Evolutionary conservation across 2,888 invertebrate species (phyloP).

Genomic region (Sminthurides aquaticus): DNA sequence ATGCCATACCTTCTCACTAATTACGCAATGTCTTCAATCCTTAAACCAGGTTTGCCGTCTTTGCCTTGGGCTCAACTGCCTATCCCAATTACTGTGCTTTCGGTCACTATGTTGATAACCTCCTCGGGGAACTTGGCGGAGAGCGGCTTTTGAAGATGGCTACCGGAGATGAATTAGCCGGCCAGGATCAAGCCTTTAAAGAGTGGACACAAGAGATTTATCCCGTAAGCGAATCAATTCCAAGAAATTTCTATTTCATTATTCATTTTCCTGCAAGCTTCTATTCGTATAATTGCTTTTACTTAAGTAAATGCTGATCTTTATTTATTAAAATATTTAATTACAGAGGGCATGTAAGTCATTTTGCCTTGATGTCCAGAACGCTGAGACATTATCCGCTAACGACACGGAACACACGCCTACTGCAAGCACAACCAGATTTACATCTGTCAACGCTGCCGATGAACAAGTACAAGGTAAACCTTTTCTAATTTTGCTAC

Average conservation of each 20-base stretch:
- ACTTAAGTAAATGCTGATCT: too few relatives aligned
- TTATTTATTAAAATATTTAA: too few relatives aligned
- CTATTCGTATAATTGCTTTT: too few relatives aligned
- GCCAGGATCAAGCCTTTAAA: constrained; percentile 88
- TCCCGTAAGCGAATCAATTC: constrained; percentile 54
- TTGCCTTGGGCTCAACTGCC: constrained; percentile 88
- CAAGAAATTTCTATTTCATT: too few relatives aligned
- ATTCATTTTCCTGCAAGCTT: too few relatives aligned
- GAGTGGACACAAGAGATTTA: constrained; percentile 86
- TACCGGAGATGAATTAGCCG: constrained; percentile 89
- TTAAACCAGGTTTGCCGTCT: constrained; percentile 87
- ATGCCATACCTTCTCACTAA: too few relatives aligned
- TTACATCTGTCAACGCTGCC: constrained; percentile 50
- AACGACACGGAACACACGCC: constrained; percentile 65
- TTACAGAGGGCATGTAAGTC: constrained; percentile 81
- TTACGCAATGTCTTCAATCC: too few relatives aligned
- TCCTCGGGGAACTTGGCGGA: constrained; percentile 80
- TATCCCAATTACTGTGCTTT: constrained; percentile 96
- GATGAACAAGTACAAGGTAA: constrained; percentile 42
- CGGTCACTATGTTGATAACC: constrained; percentile 84
- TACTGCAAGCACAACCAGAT: constrained; percentile 70
- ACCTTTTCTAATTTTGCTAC: too few relatives aligned
- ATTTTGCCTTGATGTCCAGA: constrained; percentile 84
- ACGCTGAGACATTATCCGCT: constrained; percentile 72
- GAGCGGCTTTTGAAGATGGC: constrained; percentile 75